Conservation (phyloP, 1,140 invertebrate species). For the Portunus trituberculatus region DNA sequence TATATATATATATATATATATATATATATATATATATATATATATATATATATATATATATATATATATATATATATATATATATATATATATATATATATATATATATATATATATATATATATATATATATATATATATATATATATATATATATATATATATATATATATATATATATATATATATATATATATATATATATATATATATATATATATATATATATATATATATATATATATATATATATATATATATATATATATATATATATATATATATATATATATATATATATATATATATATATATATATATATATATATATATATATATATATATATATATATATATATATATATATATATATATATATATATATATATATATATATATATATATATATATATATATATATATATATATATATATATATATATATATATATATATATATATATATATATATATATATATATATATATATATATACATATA, state of each 20-base stretch:
- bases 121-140: too few species aligned
- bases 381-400: conserved; percentile 47
- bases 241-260: conserved; percentile 51
- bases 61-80: too few species aligned
- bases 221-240: conserved; percentile 16
- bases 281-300: conserved; percentile 49
- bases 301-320: conserved; percentile 35
- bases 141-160: too few species aligned
- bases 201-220: background rate
- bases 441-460: conserved; percentile 46
- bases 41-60: too few species aligned
- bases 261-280: conserved; percentile 51
- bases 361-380: conserved; percentile 51
- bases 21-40: too few species aligned
- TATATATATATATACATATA: conserved; percentile 49
- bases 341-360: conserved; percentile 51
- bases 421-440: conserved; percentile 51
- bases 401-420: conserved; percentile 51
- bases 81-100: too few species aligned
- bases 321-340: background rate
- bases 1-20: too few species aligned
- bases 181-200: too few species aligned
- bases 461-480: conserved; percentile 45
- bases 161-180: too few species aligned
- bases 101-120: too few species aligned